Percentiles rank a stretch among this genome's conserved stretches.
phyloP scores from a whole-genome alignment of 92 coral and sea anemone genomes.

The Galaxea fascicularis region DNA sequence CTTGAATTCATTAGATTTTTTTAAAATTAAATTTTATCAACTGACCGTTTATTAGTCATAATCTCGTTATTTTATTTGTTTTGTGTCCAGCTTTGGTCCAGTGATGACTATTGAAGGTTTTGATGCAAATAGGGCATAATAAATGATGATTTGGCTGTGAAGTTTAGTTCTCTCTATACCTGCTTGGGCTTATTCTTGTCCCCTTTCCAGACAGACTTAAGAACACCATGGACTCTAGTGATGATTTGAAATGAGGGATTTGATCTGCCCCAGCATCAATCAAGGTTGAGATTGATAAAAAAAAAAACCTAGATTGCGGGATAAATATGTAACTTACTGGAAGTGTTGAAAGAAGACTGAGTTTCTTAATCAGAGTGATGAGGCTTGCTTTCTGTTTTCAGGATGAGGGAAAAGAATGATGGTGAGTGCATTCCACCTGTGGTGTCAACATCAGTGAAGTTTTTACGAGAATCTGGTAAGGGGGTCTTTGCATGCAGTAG shows the following conservation, averaged over 20 bases:
- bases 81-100: too few relatives aligned
- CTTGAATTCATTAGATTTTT: too few relatives aligned
- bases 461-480: conserved; percentile 76
- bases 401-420: conserved; percentile 83
- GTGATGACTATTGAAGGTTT: too few relatives aligned
- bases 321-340: too few relatives aligned
- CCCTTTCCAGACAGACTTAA: neutral
- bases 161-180: too few relatives aligned
- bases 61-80: too few relatives aligned
- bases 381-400: conserved; percentile 5
- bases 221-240: too few relatives aligned
- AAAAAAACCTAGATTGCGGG: too few relatives aligned
- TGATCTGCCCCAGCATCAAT: neutral
- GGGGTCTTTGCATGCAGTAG: neutral
- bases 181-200: neutral
- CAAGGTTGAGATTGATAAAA: neutral
- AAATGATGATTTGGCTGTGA: too few relatives aligned
- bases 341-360: neutral
- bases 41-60: too few relatives aligned
- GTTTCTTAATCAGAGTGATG: neutral
- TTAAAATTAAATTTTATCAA: too few relatives aligned
- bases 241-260: neutral
- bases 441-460: conserved; percentile 66
- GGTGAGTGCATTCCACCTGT: conserved; percentile 83
- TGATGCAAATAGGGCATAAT: too few relatives aligned